phyloP scores from a whole-genome alignment of 1,140 invertebrate species.

The Leptestheria dahalacensis region DNA sequence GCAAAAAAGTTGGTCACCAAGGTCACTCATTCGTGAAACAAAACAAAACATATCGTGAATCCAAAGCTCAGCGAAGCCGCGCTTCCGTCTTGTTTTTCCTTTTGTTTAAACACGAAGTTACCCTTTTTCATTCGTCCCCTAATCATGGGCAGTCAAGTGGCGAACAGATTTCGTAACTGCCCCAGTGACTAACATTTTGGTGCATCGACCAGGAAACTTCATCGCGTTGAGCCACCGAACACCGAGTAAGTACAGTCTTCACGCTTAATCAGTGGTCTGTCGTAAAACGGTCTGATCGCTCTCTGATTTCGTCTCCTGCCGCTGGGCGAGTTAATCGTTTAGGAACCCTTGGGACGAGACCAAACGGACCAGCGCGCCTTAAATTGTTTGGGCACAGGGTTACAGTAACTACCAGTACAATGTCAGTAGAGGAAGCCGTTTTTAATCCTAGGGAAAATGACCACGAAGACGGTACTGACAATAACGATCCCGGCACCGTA shows the following conservation, averaged over 20 bases:
- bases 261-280: neutral
- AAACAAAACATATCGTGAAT: too few species aligned
- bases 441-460: neutral
- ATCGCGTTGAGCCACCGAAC: neutral
- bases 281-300: too few species aligned
- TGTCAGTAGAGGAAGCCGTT: neutral
- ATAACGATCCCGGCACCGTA: neutral
- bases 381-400: neutral
- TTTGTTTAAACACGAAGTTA: too few species aligned
- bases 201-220: conserved; percentile 7
- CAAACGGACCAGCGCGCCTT: neutral
- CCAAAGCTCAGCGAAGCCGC: too few species aligned
- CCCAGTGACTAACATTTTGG: conserved; percentile 3
- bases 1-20: too few species aligned
- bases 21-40: too few species aligned
- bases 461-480: neutral
- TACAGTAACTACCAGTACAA: neutral
- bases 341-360: neutral
- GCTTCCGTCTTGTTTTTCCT: too few species aligned
- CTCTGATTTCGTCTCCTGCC: neutral
- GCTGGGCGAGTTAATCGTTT: neutral
- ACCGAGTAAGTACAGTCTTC: neutral
- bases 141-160: too few species aligned
- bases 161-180: too few species aligned
- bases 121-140: too few species aligned